Conservation (phyloP, 2,797 vertebrate genomes). For the Eurystomus glaucurus region DNA sequence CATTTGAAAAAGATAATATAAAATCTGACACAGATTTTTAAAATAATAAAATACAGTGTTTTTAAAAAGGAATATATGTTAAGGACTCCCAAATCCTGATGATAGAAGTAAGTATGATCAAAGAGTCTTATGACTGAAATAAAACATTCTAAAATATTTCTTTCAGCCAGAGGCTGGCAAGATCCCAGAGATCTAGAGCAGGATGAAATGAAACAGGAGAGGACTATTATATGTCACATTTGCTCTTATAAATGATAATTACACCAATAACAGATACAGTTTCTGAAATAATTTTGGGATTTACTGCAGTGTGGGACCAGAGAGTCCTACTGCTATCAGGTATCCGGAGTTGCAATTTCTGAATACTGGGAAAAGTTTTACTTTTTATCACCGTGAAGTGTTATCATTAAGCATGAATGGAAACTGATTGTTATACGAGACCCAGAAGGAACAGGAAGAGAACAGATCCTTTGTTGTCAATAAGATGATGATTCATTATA, state of each 20-base stretch:
- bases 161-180: neutral
- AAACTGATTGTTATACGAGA: neutral
- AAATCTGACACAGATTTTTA: neutral
- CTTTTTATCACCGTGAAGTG: neutral
- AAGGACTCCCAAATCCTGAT: neutral
- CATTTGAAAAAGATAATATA: neutral
- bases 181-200: neutral
- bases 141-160: neutral
- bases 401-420: neutral
- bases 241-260: neutral
- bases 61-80: neutral
- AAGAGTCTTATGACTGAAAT: neutral
- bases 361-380: neutral
- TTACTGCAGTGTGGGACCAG: neutral
- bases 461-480: neutral
- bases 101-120: neutral
- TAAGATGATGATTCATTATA: neutral
- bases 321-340: neutral
- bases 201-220: neutral
- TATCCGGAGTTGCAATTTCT: neutral
- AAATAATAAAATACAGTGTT: neutral
- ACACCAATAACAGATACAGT: neutral
- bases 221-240: neutral
- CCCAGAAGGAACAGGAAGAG: neutral
- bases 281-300: neutral